Percentiles rank a stretch among this genome's conserved stretches.
Evolutionary conservation across 2,888 invertebrate species (phyloP).

Genomic region (Drosophila helvetica): DNA sequence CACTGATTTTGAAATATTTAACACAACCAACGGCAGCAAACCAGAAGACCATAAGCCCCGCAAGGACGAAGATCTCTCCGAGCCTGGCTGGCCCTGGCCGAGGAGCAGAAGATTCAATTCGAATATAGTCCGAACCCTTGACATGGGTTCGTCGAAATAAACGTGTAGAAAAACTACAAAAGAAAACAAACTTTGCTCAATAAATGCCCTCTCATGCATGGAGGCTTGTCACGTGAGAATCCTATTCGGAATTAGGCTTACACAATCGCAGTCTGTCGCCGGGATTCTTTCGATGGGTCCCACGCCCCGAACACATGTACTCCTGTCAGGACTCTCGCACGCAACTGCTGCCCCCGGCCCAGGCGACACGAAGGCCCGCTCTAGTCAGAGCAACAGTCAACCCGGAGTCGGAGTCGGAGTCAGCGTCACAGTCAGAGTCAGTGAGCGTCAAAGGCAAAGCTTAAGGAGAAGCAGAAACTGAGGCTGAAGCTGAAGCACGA

Average conservation of each 20-base stretch:
- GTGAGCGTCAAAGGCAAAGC: too few relatives aligned
- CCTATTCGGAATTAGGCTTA: slow-evolving; percentile 64
- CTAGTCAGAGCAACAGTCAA: slow-evolving; percentile 15
- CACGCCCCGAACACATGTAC: slow-evolving; percentile 38
- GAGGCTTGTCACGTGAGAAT: slow-evolving; percentile 61
- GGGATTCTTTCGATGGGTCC: slow-evolving; percentile 12
- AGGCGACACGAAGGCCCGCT: slow-evolving; percentile 51
- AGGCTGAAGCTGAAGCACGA: too few relatives aligned
- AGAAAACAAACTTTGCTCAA: slow-evolving; percentile 28
- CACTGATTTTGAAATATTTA: too few relatives aligned
- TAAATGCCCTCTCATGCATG: slow-evolving; percentile 52
- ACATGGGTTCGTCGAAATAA: too few relatives aligned
- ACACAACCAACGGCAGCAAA: too few relatives aligned
- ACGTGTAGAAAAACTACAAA: too few relatives aligned
- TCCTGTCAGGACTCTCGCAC: slow-evolving; percentile 46
- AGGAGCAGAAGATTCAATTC: not conserved
- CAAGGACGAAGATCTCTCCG: too few relatives aligned
- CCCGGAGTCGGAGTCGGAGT: slow-evolving; percentile 9
- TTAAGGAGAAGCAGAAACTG: too few relatives aligned
- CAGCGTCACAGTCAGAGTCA: too few relatives aligned
- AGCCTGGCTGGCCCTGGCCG: slow-evolving; percentile 1
- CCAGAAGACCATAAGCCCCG: too few relatives aligned
- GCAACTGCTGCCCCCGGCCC: slow-evolving; percentile 52
- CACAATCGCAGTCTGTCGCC: slow-evolving; percentile 45
- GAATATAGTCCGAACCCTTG: not conserved